A percentile compares a stretch with the other conserved stretches of the same genome.
Evolutionary conservation across 2,888 invertebrate species (phyloP).

Genomic region (Eristalinus sepulchralis): DNA sequence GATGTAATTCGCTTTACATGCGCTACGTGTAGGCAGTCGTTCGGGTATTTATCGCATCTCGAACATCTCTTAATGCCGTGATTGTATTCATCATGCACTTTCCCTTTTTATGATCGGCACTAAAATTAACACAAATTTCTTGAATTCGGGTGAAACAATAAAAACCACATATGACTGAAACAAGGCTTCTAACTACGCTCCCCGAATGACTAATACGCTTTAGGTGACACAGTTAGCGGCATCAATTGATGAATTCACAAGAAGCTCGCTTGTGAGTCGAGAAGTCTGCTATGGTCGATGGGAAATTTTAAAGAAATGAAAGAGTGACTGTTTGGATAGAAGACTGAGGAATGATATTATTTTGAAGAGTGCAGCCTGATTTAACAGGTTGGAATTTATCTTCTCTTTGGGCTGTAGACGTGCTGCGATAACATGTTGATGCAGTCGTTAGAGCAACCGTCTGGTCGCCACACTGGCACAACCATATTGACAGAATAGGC

Average conservation of each 20-base stretch:
- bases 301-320: too few relatives aligned
- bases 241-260: not conserved
- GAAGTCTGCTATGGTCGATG: too few relatives aligned
- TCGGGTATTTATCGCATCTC: not conserved
- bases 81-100: not conserved
- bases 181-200: not conserved
- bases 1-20: not conserved
- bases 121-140: not conserved
- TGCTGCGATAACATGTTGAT: too few relatives aligned
- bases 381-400: too few relatives aligned
- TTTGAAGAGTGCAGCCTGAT: too few relatives aligned
- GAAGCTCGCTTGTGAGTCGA: not conserved
- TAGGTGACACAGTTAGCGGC: not conserved
- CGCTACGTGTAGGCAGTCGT: not conserved
- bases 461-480: too few relatives aligned
- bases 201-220: not conserved
- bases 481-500: too few relatives aligned
- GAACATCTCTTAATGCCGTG: not conserved
- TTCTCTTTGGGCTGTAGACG: too few relatives aligned
- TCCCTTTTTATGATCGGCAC: not conserved
- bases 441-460: too few relatives aligned
- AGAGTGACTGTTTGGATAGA: too few relatives aligned
- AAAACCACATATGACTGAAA: not conserved
- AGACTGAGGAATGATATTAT: too few relatives aligned
- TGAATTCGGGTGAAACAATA: not conserved